Base-by-base conservation (phyloP, 2,888 invertebrate genomes). In the Pemphredon lugubris region DNA sequence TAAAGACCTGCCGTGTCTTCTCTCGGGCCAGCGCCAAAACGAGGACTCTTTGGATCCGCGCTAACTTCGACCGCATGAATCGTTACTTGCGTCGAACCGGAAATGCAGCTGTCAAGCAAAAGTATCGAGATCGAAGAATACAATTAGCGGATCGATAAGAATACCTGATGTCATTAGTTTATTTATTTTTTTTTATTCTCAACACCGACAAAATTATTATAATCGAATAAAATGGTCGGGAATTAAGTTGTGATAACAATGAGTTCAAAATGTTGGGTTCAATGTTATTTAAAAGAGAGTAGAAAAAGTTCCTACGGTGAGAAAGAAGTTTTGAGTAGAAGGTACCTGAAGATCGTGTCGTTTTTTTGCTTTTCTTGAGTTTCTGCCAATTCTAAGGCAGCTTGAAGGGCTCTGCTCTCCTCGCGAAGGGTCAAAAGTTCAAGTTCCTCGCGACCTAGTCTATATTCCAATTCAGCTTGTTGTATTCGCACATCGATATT, bases 401-500 rank as follows among this genome's bases (percentile, higher is more conserved):
- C 91, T 84, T 94, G 94, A 16, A 97, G 92, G 51, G 95, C 94
- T 61, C 96, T 92, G 60, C 94, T 94, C 90, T 97, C 96, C 91
- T 97, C 96, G 75, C 95, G 92, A 81, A 97, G 92, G 47, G 96
- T 95, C 77, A 96, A 90, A 85, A 97, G 92, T 90, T 96, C 96
- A 76, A 97, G 90, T 90, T 97, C 97, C 90, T 97, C 97, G 45
- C 96, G 92, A 0, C 97, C 97, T 77, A 96, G 91, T 87, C 96
- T 94, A 89, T 96, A 97, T 87, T 97, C 97, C 81, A 97, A 90
- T 90, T 97, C 97, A 0, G 97, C 97, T 87, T 97, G 96, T 85
- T 96, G 95, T 87, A 97, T 97, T 78, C 96, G 92, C 47, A 95
- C 94, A 90, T 97, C 97, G 66, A 97, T 97, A 89, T 96, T 96